Evolutionary conservation across 2,113 vertebrate species (phyloP).

Genomic region (Grantiella picta): DNA sequence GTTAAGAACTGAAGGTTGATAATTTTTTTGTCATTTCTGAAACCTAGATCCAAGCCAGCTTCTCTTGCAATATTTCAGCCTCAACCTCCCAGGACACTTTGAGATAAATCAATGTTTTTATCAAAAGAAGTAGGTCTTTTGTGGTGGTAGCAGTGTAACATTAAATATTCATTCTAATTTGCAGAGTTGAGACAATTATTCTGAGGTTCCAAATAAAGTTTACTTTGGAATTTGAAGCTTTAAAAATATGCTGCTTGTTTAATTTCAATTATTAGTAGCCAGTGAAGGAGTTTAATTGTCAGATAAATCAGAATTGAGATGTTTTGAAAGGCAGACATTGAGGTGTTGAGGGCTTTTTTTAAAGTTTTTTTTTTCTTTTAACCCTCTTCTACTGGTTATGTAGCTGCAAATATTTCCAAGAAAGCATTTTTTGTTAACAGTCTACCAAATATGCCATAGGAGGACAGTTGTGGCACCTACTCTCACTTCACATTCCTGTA

Average conservation of each 20-base stretch:
- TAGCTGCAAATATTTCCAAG: background rate
- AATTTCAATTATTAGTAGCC: background rate
- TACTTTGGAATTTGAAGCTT: background rate
- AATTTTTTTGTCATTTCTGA: conserved; percentile 32
- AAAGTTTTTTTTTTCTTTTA: background rate
- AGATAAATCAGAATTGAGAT: background rate
- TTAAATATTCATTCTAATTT: conserved; percentile 40
- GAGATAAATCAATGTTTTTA: conserved; percentile 27
- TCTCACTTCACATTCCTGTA: background rate
- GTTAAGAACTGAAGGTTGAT: conserved; percentile 16
- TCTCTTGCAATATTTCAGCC: conserved; percentile 14
- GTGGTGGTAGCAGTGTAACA: background rate
- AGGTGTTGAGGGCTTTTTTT: background rate
- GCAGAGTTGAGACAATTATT: background rate
- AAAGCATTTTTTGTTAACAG: background rate
- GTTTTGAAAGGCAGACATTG: background rate
- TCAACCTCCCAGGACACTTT: background rate
- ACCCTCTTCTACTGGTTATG: background rate
- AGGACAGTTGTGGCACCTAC: background rate
- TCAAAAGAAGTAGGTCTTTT: conserved; percentile 2
- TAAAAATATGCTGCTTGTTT: background rate
- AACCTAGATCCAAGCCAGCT: background rate
- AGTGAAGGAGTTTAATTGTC: background rate
- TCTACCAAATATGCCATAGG: background rate
- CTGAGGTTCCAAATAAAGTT: background rate